A percentile compares a stretch with the other conserved stretches of the same genome.
Conservation (phyloP, 1,140 invertebrate genomes). For the Ruditapes philippinarum region DNA sequence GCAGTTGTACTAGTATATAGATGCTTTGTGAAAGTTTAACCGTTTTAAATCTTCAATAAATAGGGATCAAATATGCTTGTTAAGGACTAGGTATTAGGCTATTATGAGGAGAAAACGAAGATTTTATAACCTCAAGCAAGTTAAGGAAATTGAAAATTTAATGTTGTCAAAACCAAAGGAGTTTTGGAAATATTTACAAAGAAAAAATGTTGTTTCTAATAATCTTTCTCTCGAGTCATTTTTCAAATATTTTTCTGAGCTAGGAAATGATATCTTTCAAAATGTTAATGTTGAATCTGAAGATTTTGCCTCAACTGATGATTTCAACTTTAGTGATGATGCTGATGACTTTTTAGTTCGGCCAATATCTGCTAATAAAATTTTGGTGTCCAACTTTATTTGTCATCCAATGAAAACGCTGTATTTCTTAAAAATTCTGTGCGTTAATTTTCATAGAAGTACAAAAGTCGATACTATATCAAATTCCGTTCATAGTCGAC, state of each 20-base stretch:
- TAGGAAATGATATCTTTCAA: conserved; percentile 12
- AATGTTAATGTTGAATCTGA: background rate
- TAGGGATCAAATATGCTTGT: background rate
- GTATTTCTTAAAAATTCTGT: too few relatives aligned
- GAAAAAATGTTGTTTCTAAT: background rate
- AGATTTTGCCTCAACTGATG: too few relatives aligned
- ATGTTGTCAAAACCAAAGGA: background rate
- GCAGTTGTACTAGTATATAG: background rate
- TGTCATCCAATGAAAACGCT: too few relatives aligned
- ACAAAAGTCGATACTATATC: too few relatives aligned
- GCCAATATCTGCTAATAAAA: conserved; percentile 6
- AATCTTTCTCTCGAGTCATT: background rate
- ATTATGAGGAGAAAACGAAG: background rate
- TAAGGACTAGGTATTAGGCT: background rate
- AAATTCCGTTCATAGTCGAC: too few relatives aligned
- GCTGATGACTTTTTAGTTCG: conserved; percentile 6
- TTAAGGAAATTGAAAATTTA: background rate
- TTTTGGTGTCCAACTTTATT: too few relatives aligned
- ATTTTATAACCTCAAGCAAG: background rate
- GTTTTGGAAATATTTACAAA: background rate
- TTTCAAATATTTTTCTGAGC: background rate
- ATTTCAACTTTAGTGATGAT: background rate
- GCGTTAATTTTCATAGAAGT: too few relatives aligned
- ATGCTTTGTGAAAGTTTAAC: background rate
- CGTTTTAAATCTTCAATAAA: background rate